Conservation (phyloP, 2,113 vertebrate species). For the Centropus unirufus region DNA sequence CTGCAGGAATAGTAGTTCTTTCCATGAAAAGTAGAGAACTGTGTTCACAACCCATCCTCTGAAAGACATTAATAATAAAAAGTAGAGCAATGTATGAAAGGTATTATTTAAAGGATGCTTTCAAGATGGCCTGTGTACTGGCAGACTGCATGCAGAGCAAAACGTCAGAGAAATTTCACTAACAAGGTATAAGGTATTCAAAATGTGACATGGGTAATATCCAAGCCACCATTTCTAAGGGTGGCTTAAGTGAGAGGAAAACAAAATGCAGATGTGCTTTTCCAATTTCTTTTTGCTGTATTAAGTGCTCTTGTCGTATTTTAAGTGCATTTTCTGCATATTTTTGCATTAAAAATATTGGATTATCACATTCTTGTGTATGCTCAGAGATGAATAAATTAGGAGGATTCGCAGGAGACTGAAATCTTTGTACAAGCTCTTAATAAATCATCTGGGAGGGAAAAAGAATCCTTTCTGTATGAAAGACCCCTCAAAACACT, state of each 20-base stretch:
- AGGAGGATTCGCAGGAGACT: slow-evolving; percentile 4
- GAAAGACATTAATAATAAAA: slow-evolving; percentile 58
- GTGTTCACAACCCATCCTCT: neutral
- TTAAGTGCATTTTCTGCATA: slow-evolving; percentile 37
- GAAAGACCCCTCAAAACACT: neutral
- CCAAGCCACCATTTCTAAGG: neutral
- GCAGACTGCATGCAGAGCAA: neutral
- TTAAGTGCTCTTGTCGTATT: slow-evolving; percentile 12
- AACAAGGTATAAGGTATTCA: slow-evolving; percentile 3
- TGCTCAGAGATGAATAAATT: slow-evolving; percentile 32
- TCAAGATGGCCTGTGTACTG: neutral
- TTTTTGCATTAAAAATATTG: slow-evolving; percentile 62
- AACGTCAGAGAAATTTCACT: slow-evolving; percentile 18
- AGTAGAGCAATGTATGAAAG: neutral
- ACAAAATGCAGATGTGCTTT: slow-evolving; percentile 34
- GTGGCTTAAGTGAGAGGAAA: slow-evolving; percentile 16
- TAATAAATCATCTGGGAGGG: slow-evolving; percentile 34
- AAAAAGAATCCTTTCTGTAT: neutral
- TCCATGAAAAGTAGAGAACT: slow-evolving; percentile 30
- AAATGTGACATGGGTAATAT: neutral
- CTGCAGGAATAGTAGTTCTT: slow-evolving; percentile 41
- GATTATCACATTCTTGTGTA: slow-evolving; percentile 22
- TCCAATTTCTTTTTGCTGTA: neutral
- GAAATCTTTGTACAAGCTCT: slow-evolving; percentile 31
- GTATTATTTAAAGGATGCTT: neutral